phyloP scores from a whole-genome alignment of 2,888 invertebrate genomes.

The Andrena marginata region DNA sequence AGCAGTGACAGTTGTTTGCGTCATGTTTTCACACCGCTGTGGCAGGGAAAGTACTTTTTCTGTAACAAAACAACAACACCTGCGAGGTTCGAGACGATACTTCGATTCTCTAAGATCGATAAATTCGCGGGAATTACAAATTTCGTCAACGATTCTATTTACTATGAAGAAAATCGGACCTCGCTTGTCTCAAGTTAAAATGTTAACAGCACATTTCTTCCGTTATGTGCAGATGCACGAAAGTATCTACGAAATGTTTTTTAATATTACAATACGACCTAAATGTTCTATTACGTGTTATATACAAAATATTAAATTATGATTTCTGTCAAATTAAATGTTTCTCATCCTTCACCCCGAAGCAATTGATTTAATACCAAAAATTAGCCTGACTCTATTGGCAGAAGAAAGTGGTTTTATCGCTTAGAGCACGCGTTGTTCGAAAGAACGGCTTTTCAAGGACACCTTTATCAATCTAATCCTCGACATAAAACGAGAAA shows the following conservation, averaged over 20 bases:
- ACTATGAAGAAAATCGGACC: background rate
- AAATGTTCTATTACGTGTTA: background rate
- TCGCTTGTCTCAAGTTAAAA: background rate
- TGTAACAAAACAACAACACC: background rate
- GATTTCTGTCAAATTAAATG: too few species aligned
- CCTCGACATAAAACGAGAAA: constrained; percentile 16
- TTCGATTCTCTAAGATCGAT: background rate
- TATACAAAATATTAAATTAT: too few species aligned
- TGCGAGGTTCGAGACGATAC: background rate
- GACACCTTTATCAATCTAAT: constrained; percentile 1
- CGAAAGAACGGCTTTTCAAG: constrained; percentile 25
- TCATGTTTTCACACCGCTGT: too few species aligned
- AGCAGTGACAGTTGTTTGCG: too few species aligned
- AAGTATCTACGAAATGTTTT: background rate
- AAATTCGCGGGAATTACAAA: background rate
- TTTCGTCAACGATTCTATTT: background rate
- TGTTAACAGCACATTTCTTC: background rate
- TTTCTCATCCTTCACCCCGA: too few species aligned
- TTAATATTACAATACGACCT: background rate
- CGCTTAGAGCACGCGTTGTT: background rate
- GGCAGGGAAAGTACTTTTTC: background rate
- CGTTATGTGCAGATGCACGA: background rate
- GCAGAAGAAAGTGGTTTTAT: too few species aligned
- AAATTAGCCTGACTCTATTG: too few species aligned
- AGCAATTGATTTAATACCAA: too few species aligned